Evolutionary conservation across 2,113 vertebrate genomes (phyloP).

Genomic region (Dromiciops gliroides): DNA sequence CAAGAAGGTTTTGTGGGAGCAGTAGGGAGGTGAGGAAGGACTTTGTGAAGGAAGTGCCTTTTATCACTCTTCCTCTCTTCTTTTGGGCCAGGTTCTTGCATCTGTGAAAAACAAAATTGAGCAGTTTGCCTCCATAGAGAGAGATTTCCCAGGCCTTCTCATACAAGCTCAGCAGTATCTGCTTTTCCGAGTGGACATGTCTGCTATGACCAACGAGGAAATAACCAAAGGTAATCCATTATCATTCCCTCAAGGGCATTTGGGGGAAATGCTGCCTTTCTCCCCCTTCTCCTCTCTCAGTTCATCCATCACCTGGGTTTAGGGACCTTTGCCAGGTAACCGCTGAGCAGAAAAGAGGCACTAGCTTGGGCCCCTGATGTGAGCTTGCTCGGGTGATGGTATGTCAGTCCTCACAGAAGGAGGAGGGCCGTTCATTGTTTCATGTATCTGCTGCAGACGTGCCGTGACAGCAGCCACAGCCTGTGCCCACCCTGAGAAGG

Average conservation of each 20-base stretch:
- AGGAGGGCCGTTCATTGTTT: neutral
- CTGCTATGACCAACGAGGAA: constrained; percentile 63
- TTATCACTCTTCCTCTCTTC: neutral
- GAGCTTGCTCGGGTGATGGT: too few species aligned
- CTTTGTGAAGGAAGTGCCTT: neutral
- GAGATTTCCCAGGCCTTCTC: constrained; percentile 91
- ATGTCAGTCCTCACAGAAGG: neutral
- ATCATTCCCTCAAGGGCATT: accelerated
- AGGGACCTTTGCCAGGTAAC: neutral
- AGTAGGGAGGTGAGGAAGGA: neutral
- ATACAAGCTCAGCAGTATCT: constrained; percentile 94
- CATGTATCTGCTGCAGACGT: neutral
- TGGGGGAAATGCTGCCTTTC: neutral
- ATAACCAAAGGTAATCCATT: constrained; percentile 82
- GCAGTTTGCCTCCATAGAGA: constrained; percentile 87
- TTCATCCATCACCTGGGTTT: neutral
- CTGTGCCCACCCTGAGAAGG: neutral
- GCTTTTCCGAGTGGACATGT: constrained; percentile 89
- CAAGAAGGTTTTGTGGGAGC: neutral
- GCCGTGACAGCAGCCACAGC: neutral
- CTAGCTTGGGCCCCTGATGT: too few species aligned
- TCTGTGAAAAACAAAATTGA: constrained; percentile 97
- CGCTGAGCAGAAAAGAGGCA: too few species aligned
- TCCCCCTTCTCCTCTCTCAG: neutral
- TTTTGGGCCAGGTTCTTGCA: constrained; percentile 91